These are phyloP conservation scores for Clamator glandarius DNA, from an alignment of 2,797 vertebrate species.

Conservation along the genomic window DNA sequence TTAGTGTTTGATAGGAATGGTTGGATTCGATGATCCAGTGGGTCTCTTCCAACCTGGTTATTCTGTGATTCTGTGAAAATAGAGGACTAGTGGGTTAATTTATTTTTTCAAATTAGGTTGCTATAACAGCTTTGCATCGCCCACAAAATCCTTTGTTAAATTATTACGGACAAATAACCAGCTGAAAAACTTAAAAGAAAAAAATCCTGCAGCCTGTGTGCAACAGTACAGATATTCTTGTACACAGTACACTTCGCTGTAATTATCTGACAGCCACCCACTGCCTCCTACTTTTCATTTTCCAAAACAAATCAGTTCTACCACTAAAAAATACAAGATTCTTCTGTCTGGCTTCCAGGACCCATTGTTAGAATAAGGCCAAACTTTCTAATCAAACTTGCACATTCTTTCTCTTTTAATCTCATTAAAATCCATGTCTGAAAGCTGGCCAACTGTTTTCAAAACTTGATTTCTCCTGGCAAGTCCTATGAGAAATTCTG, in stretches of 20 bases:
- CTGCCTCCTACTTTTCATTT: background rate
- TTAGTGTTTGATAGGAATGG: too few relatives aligned
- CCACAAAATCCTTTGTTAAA: background rate
- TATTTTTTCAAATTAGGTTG: background rate
- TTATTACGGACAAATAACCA: background rate
- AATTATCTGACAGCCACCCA: background rate
- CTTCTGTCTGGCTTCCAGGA: background rate
- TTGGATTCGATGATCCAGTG: too few relatives aligned
- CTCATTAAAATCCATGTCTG: constrained; percentile 49
- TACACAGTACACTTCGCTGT: background rate
- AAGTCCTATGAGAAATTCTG: constrained; percentile 43
- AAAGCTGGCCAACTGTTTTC: constrained; percentile 55
- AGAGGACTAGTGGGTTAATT: background rate
- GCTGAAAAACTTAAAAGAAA: background rate
- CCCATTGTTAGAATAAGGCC: background rate
- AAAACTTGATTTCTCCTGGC: constrained; percentile 47
- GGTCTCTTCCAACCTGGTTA: too few relatives aligned
- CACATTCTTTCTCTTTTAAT: constrained; percentile 52
- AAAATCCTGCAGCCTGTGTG: background rate
- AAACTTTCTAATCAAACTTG: constrained; percentile 45
- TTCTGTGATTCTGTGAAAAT: too few relatives aligned
- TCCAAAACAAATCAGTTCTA: constrained; percentile 17
- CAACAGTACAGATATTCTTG: background rate
- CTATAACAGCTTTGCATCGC: background rate
- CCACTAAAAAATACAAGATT: background rate